These are phyloP conservation scores for Fundulus diaphanus DNA, from an alignment of 2,797 vertebrate species.

Conservation along the genomic window DNA sequence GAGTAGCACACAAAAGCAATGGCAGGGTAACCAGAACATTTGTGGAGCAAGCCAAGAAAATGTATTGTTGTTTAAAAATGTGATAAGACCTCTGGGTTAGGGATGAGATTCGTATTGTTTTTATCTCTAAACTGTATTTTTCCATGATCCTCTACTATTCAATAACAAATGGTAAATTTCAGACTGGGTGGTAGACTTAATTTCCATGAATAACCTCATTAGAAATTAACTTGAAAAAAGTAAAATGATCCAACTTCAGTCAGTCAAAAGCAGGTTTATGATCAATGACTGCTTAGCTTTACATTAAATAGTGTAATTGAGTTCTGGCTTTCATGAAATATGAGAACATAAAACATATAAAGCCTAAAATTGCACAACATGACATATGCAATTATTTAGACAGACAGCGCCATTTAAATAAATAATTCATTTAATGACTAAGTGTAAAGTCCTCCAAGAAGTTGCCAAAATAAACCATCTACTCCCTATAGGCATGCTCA, in stretches of 20 bases:
- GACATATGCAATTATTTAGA: neutral
- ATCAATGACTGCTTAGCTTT: neutral
- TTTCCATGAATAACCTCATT: neutral
- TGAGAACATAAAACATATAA: neutral
- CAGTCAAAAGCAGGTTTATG: neutral
- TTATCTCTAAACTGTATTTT: neutral
- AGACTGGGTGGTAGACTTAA: neutral
- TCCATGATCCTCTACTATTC: neutral
- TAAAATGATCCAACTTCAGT: neutral
- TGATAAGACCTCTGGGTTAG: conserved; percentile 24
- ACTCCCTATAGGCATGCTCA: neutral
- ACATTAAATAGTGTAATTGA: neutral
- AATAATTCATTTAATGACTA: neutral
- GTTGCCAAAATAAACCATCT: neutral
- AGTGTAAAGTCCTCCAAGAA: neutral
- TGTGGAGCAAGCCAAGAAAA: neutral
- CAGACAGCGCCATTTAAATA: neutral
- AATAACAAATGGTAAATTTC: neutral
- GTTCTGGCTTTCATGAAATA: neutral
- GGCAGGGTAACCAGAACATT: conserved; percentile 7
- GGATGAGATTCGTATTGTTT: conserved; percentile 26
- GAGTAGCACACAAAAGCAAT: conserved; percentile 26
- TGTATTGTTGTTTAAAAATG: conserved; percentile 45
- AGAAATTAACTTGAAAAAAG: neutral
- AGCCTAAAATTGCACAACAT: neutral